Base-by-base conservation (phyloP, 1,140 invertebrate species). In the Carcinoscorpius rotundicauda region DNA sequence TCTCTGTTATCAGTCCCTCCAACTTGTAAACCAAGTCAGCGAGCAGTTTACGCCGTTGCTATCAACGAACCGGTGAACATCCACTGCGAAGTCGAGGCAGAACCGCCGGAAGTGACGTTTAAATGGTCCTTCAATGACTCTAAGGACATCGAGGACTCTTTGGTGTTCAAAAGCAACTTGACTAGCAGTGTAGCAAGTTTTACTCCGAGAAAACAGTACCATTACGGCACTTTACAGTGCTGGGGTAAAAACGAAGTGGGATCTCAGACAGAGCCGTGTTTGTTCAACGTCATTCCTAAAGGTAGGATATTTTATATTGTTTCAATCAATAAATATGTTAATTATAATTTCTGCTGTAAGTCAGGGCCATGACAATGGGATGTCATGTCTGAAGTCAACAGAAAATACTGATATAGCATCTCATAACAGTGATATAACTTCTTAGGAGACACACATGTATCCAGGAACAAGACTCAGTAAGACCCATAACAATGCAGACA, bases 61-160 rank as follows among this genome's bases (percentile, higher is more conserved):
- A 60, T 72, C 63, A 62, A 66, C 29, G 65, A 61, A 49, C 61
- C 68, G 4, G 65, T 69, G 0, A 58, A 63, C 29, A 69, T 67
- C 89, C 9, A 84, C 50, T 94, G 92, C 74, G 83, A 89, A 71
- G 89, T 94, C 29, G 90, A 94, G 73, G 89, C 91, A 3, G 93
- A 93, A 79, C 92, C 92, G 0, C 77, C 84, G 6, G 82, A 89
- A 3, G 80, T 83, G 68, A 78, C 88, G 72, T 95, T 93, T 73
- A 84, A 84, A 61, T 94, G 92, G 92, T 90, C 87, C 5, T 94
- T 94, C 79, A 94, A 94, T 78, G 92, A 91, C 75, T 91, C 89
- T 3, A 89, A 88, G 0, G 91, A 93, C 72, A 89, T n/a, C n/a
- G 6, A 6, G 53, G 53, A 55, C 53, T 55, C 53, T n/a, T 8